Percentiles rank a stretch among this genome's conserved stretches.
These are phyloP conservation scores for Kryptolebias ocellatus DNA, from an alignment of 2,797 vertebrate species.

Conservation along the genomic window DNA sequence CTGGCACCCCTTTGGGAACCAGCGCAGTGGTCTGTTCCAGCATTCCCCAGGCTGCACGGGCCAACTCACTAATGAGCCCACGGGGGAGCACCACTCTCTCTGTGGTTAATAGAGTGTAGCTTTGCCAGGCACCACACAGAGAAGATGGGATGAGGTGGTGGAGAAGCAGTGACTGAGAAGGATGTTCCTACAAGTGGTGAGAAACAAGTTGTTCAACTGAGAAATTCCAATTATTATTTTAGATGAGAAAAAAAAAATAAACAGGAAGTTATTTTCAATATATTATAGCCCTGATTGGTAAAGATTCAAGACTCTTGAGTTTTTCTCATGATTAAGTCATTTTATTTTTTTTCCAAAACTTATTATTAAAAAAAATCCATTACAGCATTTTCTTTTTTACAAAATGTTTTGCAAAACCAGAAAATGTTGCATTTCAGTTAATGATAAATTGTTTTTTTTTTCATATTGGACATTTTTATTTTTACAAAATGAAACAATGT, in stretches of 20 bases:
- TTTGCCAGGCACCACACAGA: conserved; percentile 73
- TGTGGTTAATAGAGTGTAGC: conserved; percentile 76
- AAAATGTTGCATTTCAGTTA: too few species aligned
- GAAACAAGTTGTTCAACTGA: conserved; percentile 67
- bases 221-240: conserved; percentile 66
- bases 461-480: too few species aligned
- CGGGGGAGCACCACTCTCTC: conserved; percentile 75
- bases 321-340: too few species aligned
- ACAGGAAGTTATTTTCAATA: conserved; percentile 55
- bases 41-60: conserved; percentile 66
- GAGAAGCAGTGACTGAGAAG: conserved; percentile 31
- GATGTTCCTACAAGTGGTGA: conserved; percentile 58
- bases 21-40: conserved; percentile 73
- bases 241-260: conserved; percentile 55
- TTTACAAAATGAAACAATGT: too few species aligned
- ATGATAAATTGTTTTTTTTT: too few species aligned
- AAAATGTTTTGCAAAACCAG: too few species aligned
- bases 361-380: too few species aligned
- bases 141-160: conserved; percentile 20
- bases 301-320: too few species aligned
- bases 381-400: too few species aligned
- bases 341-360: too few species aligned
- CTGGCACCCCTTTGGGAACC: conserved; percentile 72
- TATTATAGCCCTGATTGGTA: conserved; percentile 48
- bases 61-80: conserved; percentile 80